These are phyloP conservation scores for Odontocolon sp. DNA, from an alignment of 2,888 invertebrate genomes.

Conservation along the genomic window DNA sequence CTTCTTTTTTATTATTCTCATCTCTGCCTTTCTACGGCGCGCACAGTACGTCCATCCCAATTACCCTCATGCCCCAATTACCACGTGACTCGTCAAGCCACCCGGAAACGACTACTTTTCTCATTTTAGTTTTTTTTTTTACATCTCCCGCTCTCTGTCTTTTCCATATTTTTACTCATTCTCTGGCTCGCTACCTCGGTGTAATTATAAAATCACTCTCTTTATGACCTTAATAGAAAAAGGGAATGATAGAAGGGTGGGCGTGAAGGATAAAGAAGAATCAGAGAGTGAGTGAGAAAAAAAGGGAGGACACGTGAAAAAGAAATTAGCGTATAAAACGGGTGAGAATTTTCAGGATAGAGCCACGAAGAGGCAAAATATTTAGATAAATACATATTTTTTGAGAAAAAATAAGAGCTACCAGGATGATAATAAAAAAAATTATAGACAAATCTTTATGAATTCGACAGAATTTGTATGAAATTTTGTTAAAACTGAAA, in stretches of 20 bases:
- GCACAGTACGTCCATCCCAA: conserved; percentile 58
- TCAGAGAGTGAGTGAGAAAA: conserved; percentile 12
- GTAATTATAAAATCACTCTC: conserved; percentile 62
- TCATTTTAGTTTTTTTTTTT: conserved; percentile 53
- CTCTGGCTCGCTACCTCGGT: conserved; percentile 18
- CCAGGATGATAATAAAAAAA: too few species aligned
- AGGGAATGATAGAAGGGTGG: conserved; percentile 24
- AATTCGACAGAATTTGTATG: too few species aligned
- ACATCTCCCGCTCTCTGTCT: conserved; percentile 31
- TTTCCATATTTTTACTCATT: conserved; percentile 47
- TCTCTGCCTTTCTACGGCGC: conserved; percentile 47
- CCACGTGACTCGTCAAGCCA: conserved; percentile 59
- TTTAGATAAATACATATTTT: too few species aligned
- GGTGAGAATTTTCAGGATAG: not conserved
- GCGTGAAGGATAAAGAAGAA: not conserved
- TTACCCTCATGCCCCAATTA: conserved; percentile 61
- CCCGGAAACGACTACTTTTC: conserved; percentile 60
- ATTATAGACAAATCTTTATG: too few species aligned
- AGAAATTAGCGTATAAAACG: not conserved
- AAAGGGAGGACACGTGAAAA: conserved; percentile 11
- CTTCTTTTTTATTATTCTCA: conserved; percentile 30
- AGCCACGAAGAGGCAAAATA: not conserved
- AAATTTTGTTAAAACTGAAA: too few species aligned
- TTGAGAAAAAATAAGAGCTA: too few species aligned
- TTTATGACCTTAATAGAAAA: conserved; percentile 60